Evolutionary conservation across 2,797 vertebrate genomes (phyloP).

Genomic region (Mycteria americana): DNA sequence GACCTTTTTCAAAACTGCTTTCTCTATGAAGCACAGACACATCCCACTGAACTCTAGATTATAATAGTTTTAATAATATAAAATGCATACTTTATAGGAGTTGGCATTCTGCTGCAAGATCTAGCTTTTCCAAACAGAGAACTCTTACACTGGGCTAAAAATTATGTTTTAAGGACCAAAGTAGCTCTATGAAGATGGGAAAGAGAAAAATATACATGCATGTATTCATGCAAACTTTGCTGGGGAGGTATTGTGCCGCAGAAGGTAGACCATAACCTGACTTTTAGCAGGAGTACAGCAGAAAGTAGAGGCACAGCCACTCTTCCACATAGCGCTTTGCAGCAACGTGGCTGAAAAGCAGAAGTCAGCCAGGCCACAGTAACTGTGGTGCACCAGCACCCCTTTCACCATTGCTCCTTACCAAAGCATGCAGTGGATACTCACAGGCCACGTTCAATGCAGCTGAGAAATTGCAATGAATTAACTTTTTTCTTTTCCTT

Average conservation of each 20-base stretch:
- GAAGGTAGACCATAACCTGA: not conserved
- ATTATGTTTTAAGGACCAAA: not conserved
- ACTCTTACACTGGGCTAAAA: not conserved
- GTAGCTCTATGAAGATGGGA: not conserved
- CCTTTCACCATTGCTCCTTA: not conserved
- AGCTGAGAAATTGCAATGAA: not conserved
- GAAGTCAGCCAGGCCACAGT: not conserved
- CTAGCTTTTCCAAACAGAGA: not conserved
- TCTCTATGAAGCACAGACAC: not conserved
- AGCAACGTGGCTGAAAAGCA: not conserved
- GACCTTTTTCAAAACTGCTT: not conserved
- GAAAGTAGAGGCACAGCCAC: not conserved
- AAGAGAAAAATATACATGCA: not conserved
- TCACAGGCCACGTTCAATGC: not conserved
- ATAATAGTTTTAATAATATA: not conserved
- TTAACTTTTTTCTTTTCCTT: not conserved
- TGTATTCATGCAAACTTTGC: not conserved
- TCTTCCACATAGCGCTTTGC: accelerated
- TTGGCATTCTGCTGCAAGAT: not conserved
- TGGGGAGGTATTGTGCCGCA: not conserved
- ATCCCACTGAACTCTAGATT: not conserved
- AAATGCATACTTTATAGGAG: not conserved
- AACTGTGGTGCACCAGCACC: not conserved
- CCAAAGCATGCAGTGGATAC: not conserved
- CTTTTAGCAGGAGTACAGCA: not conserved